These are phyloP conservation scores for Teleogryllus occipitalis DNA, from an alignment of 1,140 invertebrate species.

Conservation along the genomic window DNA sequence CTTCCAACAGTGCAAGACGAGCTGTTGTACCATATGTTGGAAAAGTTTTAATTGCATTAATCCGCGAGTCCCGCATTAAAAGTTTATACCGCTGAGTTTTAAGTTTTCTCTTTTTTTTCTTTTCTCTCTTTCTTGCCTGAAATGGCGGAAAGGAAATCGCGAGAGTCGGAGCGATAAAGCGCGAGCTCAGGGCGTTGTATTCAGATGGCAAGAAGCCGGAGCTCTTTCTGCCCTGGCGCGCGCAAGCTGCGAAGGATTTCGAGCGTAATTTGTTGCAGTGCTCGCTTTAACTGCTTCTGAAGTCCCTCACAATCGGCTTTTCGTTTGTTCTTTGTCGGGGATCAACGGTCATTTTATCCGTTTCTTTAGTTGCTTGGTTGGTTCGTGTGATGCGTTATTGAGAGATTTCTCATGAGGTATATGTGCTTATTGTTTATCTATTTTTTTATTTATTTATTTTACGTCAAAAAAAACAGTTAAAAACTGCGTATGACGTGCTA, in stretches of 20 bases:
- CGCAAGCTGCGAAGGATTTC: neutral
- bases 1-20: neutral
- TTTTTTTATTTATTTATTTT: no score
- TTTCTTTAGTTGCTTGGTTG: no score
- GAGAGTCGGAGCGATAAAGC: neutral
- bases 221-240: neutral
- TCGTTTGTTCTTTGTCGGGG: neutral
- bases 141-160: neutral
- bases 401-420: no score
- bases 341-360: neutral
- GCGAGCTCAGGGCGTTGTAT: neutral
- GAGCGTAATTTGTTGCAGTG: neutral
- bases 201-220: neutral
- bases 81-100: neutral
- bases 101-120: neutral
- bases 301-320: neutral
- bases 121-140: neutral
- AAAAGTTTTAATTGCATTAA: constrained; percentile 1
- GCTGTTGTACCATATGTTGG: constrained; percentile 3
- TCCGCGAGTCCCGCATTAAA: neutral
- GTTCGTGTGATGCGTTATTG: no score
- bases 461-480: no score
- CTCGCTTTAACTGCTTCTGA: neutral
- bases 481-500: no score
- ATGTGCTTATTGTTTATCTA: no score